Evolutionary conservation across 2,113 vertebrate genomes (phyloP), one percentile per base, ranked within the genome.

Genomic region (Clarias batrachus): DNA sequence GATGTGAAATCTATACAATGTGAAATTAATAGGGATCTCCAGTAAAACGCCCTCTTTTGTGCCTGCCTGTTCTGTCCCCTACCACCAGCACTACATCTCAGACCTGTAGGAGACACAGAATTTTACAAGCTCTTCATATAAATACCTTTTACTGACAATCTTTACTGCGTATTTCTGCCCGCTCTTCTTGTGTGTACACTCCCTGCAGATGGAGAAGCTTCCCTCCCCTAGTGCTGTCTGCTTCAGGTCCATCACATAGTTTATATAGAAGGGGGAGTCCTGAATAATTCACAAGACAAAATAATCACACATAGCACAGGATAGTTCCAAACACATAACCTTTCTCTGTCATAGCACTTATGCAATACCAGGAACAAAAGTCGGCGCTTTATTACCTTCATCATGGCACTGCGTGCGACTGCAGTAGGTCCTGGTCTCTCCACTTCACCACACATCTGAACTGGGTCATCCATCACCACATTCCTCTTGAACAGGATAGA

Each of bases 141-240:
- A 1, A n/a, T 95, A 99, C 98, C 98, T 97, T 94, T 97, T 99
- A 95, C 98, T 99, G 95, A 99, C 96, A 85, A 99, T 99, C 94
- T 99, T 99, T 90, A 99, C 98, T 4, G 97, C 98, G 78, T 96
- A 99, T 74, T 96, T 96, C 92, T 96, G 97, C 73, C 94, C 96
- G 10, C 96, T 98, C 94, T 98, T 98, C 93, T 97, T 99, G 93
- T 99, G 97, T 81, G 95, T 94, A 91, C 98, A 99, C 86, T 96
- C 96, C 89, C 98, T 96, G 93, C 98, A 99, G 92, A 99, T 99
- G 83, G 98, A 99, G 93, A 99, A 99, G 93, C 98, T 99, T 63
- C 98, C 98, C 93, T 99, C 98, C 82, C 98, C 98, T 89, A 99
- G 84, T 41, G 95, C 96, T 37, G 94, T 96, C 92, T 99, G 97